Percentiles rank a stretch among this genome's conserved stretches.
Conservation (phyloP, 2,113 vertebrate genomes). For the Leuciscus idus region DNA sequence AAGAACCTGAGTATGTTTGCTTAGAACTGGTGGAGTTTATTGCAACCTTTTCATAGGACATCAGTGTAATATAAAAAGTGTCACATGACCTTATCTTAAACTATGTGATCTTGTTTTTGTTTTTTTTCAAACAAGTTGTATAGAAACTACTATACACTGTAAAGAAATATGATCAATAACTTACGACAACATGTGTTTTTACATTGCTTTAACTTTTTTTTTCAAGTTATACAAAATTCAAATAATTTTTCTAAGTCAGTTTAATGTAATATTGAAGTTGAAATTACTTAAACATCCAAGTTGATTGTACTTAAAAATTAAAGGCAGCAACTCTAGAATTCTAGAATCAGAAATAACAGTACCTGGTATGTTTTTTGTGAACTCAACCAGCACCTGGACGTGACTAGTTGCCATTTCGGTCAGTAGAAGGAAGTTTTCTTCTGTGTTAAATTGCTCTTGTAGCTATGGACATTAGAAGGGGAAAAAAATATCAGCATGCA, state of each 20-base stretch:
- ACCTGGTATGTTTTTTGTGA: conserved; percentile 98
- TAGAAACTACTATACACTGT: not conserved
- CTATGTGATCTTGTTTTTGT: not conserved
- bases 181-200: too few relatives aligned
- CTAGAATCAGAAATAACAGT: not conserved
- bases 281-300: too few relatives aligned
- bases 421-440: conserved; percentile 95
- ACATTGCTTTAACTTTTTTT: too few relatives aligned
- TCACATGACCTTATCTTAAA: not conserved
- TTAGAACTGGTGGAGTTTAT: not conserved
- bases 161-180: too few relatives aligned
- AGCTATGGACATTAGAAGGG: conserved; percentile 73
- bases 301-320: too few relatives aligned
- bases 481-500: not conserved
- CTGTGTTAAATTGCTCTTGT: conserved; percentile 90
- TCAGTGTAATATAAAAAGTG: not conserved
- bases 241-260: too few relatives aligned
- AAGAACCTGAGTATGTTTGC: not conserved
- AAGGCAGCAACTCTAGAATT: too few relatives aligned
- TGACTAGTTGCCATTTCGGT: conserved; percentile 98
- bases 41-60: not conserved
- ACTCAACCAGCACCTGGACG: conserved; percentile 96
- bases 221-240: too few relatives aligned
- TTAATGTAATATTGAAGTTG: too few relatives aligned
- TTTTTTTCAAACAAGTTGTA: not conserved